Base-by-base conservation (phyloP, 2,888 invertebrate genomes). In the Polylopha cassiicola region DNA sequence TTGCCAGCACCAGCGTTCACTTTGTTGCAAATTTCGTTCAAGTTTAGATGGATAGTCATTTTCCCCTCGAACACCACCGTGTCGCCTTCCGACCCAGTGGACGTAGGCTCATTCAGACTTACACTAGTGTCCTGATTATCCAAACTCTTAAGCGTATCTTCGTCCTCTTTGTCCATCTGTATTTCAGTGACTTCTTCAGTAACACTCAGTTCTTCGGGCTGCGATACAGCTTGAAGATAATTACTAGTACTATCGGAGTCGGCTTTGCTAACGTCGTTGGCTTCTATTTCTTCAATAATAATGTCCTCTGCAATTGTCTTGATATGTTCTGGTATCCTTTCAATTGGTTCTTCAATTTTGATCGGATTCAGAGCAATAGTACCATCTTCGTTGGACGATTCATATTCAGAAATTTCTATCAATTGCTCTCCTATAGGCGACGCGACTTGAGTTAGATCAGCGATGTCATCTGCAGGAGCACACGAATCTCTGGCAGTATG, bases 401-500 rank as follows among this genome's bases (percentile, higher is more conserved):
- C 84, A 43, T 84, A 84, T 58, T 85, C 85, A 15, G 81, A 79
- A 34, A 69, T 62, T 55, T 80, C 80, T 16, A 66, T 59, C 72
- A 77, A 73, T 48, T 77, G 75, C 61, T 82, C 85, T 50, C 77
- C 81, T 11, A 82, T 70, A 7, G 84, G 84, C 47, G 82, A 82
- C 38, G 82, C 80, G 44, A 84, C 78, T 66, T 84, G 81, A 43
- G 78, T 77, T 47, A 80, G 67, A 59, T 91, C 91, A 34, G 89
- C 89, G 10, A 90, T 89, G 54, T 92, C 92, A 65, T 92, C 92
- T 29, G 91, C 90, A 56, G 92, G 92, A 16, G 89, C 91, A 55
- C 91, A 92, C 10, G 92, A 92, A 37, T 92, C 93, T 63, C 92
- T 91, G 2, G 93, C 92, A 3, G 92, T 91, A 53, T 94, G 93